phyloP scores from a whole-genome alignment of 2,797 vertebrate species.

The Echeneis naucrates region DNA sequence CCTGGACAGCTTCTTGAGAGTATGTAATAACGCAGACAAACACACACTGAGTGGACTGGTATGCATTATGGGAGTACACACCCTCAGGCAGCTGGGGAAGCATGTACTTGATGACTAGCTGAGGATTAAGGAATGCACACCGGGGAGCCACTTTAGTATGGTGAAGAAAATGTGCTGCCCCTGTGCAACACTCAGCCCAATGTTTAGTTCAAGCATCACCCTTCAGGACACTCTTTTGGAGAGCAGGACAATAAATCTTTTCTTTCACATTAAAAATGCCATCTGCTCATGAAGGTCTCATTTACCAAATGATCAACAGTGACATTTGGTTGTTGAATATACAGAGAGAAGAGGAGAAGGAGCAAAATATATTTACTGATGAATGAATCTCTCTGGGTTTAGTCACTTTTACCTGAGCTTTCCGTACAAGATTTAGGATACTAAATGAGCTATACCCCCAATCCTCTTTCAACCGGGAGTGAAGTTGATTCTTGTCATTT shows the following conservation, averaged over 20 bases:
- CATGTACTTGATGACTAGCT: background rate
- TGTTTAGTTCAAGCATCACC: background rate
- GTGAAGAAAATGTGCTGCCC: background rate
- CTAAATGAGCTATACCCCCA: conserved; percentile 30
- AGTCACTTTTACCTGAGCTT: conserved; percentile 7
- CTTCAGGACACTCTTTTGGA: background rate
- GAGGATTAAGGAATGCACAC: conserved; percentile 17
- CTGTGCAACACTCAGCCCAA: background rate
- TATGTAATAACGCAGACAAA: conserved; percentile 69
- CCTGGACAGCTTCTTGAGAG: conserved; percentile 87
- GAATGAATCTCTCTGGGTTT: background rate
- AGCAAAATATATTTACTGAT: background rate
- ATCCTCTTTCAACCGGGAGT: conserved; percentile 25
- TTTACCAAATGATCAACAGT: background rate
- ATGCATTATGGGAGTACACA: background rate
- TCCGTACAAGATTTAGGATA: background rate
- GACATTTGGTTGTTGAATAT: conserved; percentile 9
- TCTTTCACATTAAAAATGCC: background rate
- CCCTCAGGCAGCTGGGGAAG: background rate
- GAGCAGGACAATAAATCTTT: background rate
- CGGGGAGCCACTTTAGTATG: background rate
- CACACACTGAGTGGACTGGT: conserved; percentile 3
- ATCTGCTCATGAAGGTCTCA: background rate
- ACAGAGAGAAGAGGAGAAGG: background rate
- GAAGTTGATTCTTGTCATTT: conserved; percentile 38